phyloP scores from a whole-genome alignment of 2,888 invertebrate species.

The Agelastica alni region DNA sequence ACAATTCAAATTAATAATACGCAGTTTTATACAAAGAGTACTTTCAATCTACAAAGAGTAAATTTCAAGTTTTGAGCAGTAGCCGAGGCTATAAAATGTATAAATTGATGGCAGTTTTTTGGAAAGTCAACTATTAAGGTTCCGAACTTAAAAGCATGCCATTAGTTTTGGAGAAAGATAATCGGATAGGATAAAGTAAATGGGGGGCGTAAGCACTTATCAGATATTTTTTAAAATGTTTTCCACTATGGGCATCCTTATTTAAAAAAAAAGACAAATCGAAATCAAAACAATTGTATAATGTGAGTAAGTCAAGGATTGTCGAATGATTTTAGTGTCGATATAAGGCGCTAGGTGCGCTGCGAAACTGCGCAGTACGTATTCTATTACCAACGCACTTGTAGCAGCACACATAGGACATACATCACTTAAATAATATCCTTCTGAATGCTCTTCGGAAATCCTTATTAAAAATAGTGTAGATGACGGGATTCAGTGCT shows the following conservation, averaged over 20 bases:
- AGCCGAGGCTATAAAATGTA: too few species aligned
- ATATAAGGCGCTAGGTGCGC: conserved; percentile 64
- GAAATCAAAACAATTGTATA: conserved; percentile 1
- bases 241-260: not conserved
- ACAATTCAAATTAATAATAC: too few species aligned
- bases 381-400: conserved; percentile 70
- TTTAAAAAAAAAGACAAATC: conserved; percentile 4
- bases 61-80: too few species aligned
- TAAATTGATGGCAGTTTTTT: too few species aligned
- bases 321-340: conserved; percentile 46
- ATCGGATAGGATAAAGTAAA: too few species aligned
- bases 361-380: conserved; percentile 65
- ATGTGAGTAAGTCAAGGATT: conserved; percentile 24
- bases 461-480: conserved; percentile 97
- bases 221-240: too few species aligned
- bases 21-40: too few species aligned
- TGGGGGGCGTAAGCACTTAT: too few species aligned
- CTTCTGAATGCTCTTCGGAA: conserved; percentile 93
- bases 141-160: too few species aligned
- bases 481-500: conserved; percentile 92
- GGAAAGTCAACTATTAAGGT: too few species aligned
- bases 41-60: too few species aligned
- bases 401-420: conserved; percentile 83
- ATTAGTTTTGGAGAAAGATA: too few species aligned
- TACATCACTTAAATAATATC: conserved; percentile 95